Base-by-base conservation (phyloP, 1,140 invertebrate genomes). In the Drosophila fuyamai region DNA sequence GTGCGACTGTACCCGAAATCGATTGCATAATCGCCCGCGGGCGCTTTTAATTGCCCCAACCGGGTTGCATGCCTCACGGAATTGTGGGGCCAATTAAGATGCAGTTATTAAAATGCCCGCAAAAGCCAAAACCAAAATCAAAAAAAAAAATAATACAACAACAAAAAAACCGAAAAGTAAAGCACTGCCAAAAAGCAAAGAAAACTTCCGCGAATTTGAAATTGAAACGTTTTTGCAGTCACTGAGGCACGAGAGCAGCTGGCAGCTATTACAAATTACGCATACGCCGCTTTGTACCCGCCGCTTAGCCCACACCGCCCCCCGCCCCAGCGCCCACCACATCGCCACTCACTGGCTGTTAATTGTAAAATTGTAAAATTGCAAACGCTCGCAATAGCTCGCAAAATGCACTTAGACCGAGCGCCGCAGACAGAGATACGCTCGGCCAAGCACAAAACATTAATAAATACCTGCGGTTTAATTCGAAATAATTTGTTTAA, bases 381-480 rank as follows among this genome's bases (percentile, higher is more conserved):
- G 56, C 72, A 75, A 43, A 65, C 44, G 55, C 48, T 60, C 40
- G 67, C 55, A 54, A 79, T 54, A 65, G 73, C 72, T 58, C 35
- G 71, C 46, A 76, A 76, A 76, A 53, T 65, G 70, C 58, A 75
- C 48, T 50, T 58, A 55, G 56, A 4, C 6, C 18, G 50, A 58
- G 48, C 65, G 44, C 29, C 40, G 9, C 56, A 61, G 68, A 71
- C 27, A 63, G 58, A 62, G 66, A 71, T 59, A 84, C 77, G 84
- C 84, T 88, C 68, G 65, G 84, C 81, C 80, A 76, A 88, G 84
- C 84, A 76, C 84, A 88, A 88, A 88, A 88, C 84, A 88, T 88
- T 88, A 88, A 88, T 88, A 88, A 88, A 88, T 88, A 88, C 84
- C 80, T 89, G 84, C 84, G 81, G 84, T 89, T 88, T 88, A 88